Evolutionary conservation across 1,140 invertebrate species (phyloP), one percentile per base, ranked within the genome.

Genomic region (Pseudomyrmex concolor): DNA sequence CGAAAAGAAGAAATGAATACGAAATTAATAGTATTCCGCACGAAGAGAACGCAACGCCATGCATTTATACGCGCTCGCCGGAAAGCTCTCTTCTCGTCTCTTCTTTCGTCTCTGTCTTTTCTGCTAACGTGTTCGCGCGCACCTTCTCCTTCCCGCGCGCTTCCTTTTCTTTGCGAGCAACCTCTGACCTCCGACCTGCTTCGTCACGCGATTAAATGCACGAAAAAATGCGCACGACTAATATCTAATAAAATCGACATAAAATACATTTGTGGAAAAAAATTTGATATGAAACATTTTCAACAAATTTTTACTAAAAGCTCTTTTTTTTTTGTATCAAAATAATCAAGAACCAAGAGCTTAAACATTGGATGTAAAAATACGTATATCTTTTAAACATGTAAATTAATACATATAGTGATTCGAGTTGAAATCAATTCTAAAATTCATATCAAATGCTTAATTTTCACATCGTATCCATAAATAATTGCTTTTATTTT

Each of bases 21-120:
- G 74, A 89, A 89, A 89, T 89, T 89, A 89, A 89, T 89, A 89
- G 67, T 83, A 89, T 89, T 89, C 87, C 74, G 57, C 66, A 54
- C 62, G 34, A 78, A 89, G 81, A 78, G 87, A 71, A 84, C 84
- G 78, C 84, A 64, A 78, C 77, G 70, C 64, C 72, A 86, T 86
- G 80, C 88, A 89, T 88, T 86, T 88, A 80, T 88, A 84, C 25
- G 60, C 78, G 71, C 66, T 66, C 83, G 59, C 22, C 13, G 73
- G 66, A 83, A 87, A 84, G 43, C 34, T 9, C 54, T 17, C 19
- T 3, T 4, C 84, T 60, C 62, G 78, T 73, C 72, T 82, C 77
- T 88, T 74, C 45, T 70, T 51, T 17, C 64, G 50, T 12, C 12
- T 13, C 10, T 51, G 50, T 51, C 13, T 51, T 51, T 34, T 34